Evolutionary conservation across 2,888 invertebrate species (phyloP), one percentile per base, ranked within the genome.

Genomic region (Meteorus colon): DNA sequence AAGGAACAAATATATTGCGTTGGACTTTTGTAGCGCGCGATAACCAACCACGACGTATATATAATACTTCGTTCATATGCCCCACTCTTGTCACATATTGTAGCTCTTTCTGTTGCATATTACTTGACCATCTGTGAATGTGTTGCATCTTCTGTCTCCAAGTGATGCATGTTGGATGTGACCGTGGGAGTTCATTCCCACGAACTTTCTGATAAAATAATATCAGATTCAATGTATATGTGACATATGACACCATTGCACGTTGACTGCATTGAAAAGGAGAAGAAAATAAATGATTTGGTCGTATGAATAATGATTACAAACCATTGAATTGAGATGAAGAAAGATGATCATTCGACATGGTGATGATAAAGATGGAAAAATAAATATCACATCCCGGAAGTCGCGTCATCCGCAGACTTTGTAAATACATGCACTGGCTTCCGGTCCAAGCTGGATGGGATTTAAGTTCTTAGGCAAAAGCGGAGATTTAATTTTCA

Each of bases 361-460:
- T 55, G n/a, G 66, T 27, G 71, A 60, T 72, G 45, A 72, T 72
- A 19, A 45, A 37, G 29, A 59, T 55, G 41, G 37, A 31, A 59
- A 34, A 55, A 37, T 55, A 79, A 79, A 80, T 79, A 81, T 81
- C 79, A 79, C 77, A 78, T 84, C 84, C 84, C 85, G 85, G 85
- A 85, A 84, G 80, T 83, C 78, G 79, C 81, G 81, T 81, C 80
- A 81, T 79, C 78, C 78, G 80, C 77, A 81, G 79, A 80, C 70
- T 76, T 45, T 63, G 19, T 65, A 66, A 37, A 48, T 74, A 74
- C 19, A 75, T 74, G 73, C 75, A 48, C 41, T 31, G 63, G 70
- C 76, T 79, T 80, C 80, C 80, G 77, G 79, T 74, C 74, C 41
- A 48, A 45, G 27, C 37, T 31, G 48, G 48, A 29, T 41, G 16